Base-by-base conservation (phyloP, 2,113 vertebrate species). In the Cettia cetti region DNA sequence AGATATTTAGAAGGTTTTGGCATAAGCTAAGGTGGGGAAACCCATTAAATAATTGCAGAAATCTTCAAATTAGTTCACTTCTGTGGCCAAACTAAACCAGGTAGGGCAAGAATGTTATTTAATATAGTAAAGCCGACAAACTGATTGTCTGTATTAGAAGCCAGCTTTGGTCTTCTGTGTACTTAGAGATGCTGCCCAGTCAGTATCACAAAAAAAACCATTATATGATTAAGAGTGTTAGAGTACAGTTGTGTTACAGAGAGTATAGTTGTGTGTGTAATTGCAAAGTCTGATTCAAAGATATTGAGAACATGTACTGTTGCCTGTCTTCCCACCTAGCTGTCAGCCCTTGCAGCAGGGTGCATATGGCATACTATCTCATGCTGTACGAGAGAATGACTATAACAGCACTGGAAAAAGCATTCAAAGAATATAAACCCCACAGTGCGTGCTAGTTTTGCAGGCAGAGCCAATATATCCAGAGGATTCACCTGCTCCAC, bases 321-420 rank as follows among this genome's bases (percentile, higher is more conserved):
- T 47, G 13, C 17, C 52, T 86, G 40, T 72, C 35, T 37, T 60
- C 44, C 44, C 8, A 47, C 15, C 15, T 10, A 11, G 21, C 13
- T 56, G 33, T 30, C 30, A 50, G 59, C 35, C 68, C 35, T 7
- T 28, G 54, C 13, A 50, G 64, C 49, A 70, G 13, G 16, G 11
- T 50, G 9, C 0, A 0, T 4, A 30, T 0, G 2, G 42, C 56
- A 63, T 1, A 12, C 12, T 30, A 28, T 35, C 56, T 31, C 54
- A 7, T 56, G 11, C 15, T 63, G 24, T 54, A 7, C 0, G 0
- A 37, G 27, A 54, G 18, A 64, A 31, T 14, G 26, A 49, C 70
- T 50, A 42, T 23, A 50, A 10, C 59, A 86, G 68, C 52, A 16
- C 0, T n/a, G 40, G 31, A 40, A 70, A 76, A 28, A 69, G 7